Percentiles rank a stretch among this genome's conserved stretches.
Conservation (phyloP, 2,113 vertebrate genomes). For the Embiotoca jacksoni region DNA sequence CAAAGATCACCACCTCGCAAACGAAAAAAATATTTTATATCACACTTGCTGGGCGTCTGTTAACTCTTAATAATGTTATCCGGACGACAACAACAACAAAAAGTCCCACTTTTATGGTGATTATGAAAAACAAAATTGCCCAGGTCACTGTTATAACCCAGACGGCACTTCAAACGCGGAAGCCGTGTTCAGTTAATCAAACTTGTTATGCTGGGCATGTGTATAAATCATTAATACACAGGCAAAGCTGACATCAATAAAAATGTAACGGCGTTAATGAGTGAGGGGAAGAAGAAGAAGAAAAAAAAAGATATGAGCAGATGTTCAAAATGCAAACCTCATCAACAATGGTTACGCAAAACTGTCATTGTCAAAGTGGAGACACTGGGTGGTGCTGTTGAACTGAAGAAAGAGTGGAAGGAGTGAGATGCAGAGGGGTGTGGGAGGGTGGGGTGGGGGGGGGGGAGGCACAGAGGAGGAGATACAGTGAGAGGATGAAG, state of each 20-base stretch:
- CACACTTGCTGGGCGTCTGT: background rate
- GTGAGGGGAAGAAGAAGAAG: slow-evolving; percentile 25
- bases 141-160: slow-evolving; percentile 23
- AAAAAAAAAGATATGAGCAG: slow-evolving; percentile 67
- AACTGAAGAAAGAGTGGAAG: slow-evolving; percentile 20
- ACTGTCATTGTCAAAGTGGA: accelerated
- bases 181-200: slow-evolving; percentile 67
- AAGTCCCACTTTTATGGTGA: slow-evolving; percentile 9
- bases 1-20: no score
- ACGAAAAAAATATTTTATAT: background rate
- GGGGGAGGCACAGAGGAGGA: slow-evolving; percentile 12
- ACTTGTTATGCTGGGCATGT: slow-evolving; percentile 56
- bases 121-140: slow-evolving; percentile 23
- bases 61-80: slow-evolving; percentile 17
- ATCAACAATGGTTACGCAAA: slow-evolving; percentile 71
- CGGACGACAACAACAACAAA: background rate
- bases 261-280: slow-evolving; percentile 70
- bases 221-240: slow-evolving; percentile 72
- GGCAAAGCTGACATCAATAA: slow-evolving; percentile 72
- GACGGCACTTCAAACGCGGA: slow-evolving; percentile 37
- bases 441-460: slow-evolving; percentile 26
- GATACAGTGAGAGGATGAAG: slow-evolving; percentile 14
- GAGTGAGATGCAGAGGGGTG: background rate
- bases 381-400: slow-evolving; percentile 80
- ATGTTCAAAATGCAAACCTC: slow-evolving; percentile 76